phyloP scores from a whole-genome alignment of 2,113 vertebrate genomes.

The Myrmecobius fasciatus region DNA sequence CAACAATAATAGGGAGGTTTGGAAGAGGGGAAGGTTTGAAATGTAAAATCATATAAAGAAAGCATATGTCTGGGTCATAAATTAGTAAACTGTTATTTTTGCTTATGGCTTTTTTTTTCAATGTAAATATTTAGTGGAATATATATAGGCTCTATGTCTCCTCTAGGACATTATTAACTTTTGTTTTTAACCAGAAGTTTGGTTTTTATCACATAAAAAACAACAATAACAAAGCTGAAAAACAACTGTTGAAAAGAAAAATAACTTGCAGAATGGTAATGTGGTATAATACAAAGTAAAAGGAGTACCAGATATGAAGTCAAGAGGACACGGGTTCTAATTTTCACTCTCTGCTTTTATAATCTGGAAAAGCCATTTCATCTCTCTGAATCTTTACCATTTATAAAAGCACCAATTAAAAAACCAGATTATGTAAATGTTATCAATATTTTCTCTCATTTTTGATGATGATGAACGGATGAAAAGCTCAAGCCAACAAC shows the following conservation, averaged over 20 bases:
- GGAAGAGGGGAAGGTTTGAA: background rate
- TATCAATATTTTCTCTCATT: no score
- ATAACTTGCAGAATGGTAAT: background rate
- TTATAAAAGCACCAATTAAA: no score
- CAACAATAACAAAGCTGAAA: background rate
- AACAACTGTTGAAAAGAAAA: background rate
- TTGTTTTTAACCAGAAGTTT: background rate
- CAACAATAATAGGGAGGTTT: background rate
- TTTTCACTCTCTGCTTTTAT: background rate
- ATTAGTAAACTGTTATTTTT: background rate
- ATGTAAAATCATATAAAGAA: background rate
- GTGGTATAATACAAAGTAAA: background rate
- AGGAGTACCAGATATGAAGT: background rate
- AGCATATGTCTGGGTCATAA: background rate
- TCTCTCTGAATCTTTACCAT: no score
- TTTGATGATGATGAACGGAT: no score
- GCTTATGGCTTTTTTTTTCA: background rate
- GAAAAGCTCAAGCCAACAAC: no score
- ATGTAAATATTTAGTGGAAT: background rate
- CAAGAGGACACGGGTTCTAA: background rate
- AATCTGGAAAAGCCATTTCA: no score
- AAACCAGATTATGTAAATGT: no score
- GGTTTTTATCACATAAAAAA: background rate
- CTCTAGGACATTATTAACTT: background rate
- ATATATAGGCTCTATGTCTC: no score